phyloP scores from a whole-genome alignment of 1,140 invertebrate genomes.

The Armadillidium nasatum region DNA sequence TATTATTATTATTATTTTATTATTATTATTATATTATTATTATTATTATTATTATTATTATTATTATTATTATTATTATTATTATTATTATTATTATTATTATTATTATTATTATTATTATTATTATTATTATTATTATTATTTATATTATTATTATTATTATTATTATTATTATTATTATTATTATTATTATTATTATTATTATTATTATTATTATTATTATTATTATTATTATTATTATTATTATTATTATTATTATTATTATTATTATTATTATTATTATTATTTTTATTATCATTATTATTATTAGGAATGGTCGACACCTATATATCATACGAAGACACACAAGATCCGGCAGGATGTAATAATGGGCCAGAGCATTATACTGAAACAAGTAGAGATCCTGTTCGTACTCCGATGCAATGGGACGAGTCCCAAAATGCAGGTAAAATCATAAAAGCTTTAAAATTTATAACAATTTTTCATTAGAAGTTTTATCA shows the following conservation, averaged over 20 bases:
- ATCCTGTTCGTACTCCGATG: slow-evolving; percentile 66
- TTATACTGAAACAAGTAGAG: slow-evolving; percentile 56
- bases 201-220: not conserved
- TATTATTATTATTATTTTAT: too few relatives aligned
- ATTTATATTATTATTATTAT: not conserved
- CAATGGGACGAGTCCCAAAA: slow-evolving; percentile 62
- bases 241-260: not conserved
- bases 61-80: too few relatives aligned
- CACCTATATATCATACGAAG: not conserved
- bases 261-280: not conserved
- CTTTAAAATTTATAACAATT: too few relatives aligned
- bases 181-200: not conserved
- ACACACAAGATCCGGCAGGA: not conserved
- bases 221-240: not conserved
- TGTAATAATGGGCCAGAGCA: slow-evolving; percentile 52
- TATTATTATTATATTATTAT: too few relatives aligned
- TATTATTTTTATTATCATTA: too few relatives aligned
- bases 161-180: not conserved
- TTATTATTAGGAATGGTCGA: not conserved
- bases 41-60: too few relatives aligned
- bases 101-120: too few relatives aligned
- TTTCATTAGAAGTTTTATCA: too few relatives aligned
- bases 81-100: too few relatives aligned
- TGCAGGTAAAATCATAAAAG: slow-evolving; percentile 54
- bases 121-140: not conserved